Evolutionary conservation across 2,113 vertebrate genomes (phyloP).

Genomic region (Dicaeum eximium): DNA sequence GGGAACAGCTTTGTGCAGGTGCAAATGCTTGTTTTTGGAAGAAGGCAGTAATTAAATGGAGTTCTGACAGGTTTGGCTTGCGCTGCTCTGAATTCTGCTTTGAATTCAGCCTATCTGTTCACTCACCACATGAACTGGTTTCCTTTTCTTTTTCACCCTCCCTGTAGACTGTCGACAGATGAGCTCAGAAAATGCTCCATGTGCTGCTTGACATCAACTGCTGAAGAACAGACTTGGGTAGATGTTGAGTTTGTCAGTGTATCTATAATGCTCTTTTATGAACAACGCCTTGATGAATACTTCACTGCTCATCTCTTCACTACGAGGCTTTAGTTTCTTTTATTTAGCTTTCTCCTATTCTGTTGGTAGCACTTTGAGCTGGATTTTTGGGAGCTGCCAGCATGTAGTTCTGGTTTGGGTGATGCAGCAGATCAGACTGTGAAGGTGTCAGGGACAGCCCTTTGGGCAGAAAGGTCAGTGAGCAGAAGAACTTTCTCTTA

Average conservation of each 20-base stretch:
- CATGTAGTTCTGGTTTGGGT: neutral
- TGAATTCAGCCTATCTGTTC: neutral
- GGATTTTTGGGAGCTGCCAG: neutral
- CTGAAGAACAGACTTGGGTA: slow-evolving; percentile 17
- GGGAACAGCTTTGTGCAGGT: neutral
- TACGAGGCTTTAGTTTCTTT: neutral
- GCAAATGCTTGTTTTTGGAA: neutral
- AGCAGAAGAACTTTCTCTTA: neutral
- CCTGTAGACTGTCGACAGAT: neutral
- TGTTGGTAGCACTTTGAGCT: neutral
- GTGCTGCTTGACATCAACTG: slow-evolving; percentile 21
- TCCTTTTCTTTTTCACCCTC: neutral
- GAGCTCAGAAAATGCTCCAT: neutral
- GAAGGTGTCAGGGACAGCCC: neutral
- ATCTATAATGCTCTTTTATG: slow-evolving; percentile 27
- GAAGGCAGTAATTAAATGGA: neutral
- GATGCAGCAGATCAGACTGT: neutral
- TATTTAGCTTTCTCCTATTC: neutral
- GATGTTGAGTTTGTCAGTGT: slow-evolving; percentile 16
- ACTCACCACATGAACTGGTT: neutral
- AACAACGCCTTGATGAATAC: neutral
- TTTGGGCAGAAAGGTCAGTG: neutral
- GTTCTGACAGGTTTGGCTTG: neutral
- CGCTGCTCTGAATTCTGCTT: neutral
- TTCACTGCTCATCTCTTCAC: neutral